Conservation (phyloP, 2,113 vertebrate genomes). For the Ophiodon elongatus region DNA sequence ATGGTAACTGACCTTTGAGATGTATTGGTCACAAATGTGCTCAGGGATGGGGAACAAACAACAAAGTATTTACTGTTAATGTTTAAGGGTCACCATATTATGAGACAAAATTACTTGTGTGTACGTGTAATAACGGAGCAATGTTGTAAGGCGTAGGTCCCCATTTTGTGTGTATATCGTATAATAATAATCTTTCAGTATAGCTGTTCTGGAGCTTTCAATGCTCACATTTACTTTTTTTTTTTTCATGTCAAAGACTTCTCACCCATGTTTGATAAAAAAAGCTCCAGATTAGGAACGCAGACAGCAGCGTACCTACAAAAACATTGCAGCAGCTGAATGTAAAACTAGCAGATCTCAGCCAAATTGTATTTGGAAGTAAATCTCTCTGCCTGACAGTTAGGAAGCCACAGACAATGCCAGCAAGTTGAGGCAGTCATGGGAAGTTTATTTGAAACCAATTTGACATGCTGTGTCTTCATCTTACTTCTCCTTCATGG, state of each 20-base stretch:
- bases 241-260: not conserved
- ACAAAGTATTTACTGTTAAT: not conserved
- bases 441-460: constrained; percentile 6
- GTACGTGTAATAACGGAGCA: not conserved
- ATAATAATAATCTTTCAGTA: no score
- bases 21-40: not conserved
- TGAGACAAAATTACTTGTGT: not conserved
- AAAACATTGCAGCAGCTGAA: not conserved
- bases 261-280: not conserved
- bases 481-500: not conserved
- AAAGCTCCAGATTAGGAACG: not conserved
- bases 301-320: not conserved
- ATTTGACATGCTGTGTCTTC: not conserved
- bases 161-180: not conserved
- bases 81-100: not conserved
- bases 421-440: not conserved
- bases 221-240: not conserved
- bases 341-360: not conserved
- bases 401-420: not conserved
- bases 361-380: not conserved
- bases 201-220: not conserved
- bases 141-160: not conserved
- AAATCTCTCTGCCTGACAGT: not conserved
- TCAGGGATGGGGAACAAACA: not conserved
- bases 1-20: not conserved